Percentiles rank a stretch among this genome's conserved stretches.
These are phyloP conservation scores for Pyrocephalus nanus DNA, from an alignment of 2,797 vertebrate genomes.

Conservation along the genomic window DNA sequence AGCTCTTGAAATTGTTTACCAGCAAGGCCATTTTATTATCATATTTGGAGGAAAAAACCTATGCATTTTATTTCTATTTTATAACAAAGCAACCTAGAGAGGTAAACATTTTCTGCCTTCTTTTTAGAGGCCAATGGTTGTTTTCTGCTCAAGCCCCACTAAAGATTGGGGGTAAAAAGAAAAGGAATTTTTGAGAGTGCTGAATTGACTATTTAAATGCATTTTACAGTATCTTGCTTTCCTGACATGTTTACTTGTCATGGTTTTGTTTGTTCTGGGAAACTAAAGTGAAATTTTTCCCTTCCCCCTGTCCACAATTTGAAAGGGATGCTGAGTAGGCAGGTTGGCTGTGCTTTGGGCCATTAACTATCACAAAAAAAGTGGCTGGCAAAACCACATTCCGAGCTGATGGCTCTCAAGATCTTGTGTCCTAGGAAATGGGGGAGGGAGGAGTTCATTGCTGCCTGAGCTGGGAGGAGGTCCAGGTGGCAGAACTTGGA, in stretches of 20 bases:
- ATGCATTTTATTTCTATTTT: neutral
- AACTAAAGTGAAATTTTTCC: too few relatives aligned
- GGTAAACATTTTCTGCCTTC: constrained; percentile 2
- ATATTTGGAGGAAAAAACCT: neutral
- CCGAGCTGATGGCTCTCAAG: too few relatives aligned
- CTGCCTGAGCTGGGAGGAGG: too few relatives aligned
- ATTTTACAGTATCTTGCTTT: constrained; percentile 65
- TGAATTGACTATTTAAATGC: constrained; percentile 61
- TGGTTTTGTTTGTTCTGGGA: too few relatives aligned
- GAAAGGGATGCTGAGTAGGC: too few relatives aligned
- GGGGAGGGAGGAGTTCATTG: too few relatives aligned
- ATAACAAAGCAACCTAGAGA: constrained; percentile 21
- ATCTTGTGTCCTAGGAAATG: too few relatives aligned
- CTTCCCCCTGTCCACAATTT: too few relatives aligned
- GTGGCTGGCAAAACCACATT: too few relatives aligned
- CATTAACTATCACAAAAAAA: too few relatives aligned
- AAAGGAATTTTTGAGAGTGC: constrained; percentile 53
- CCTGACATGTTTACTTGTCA: constrained; percentile 70
- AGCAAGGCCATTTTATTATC: constrained; percentile 59
- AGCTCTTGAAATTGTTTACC: constrained; percentile 30
- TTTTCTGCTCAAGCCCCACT: constrained; percentile 11
- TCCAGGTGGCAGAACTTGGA: too few relatives aligned
- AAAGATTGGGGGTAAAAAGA: neutral
- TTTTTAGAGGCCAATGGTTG: neutral
- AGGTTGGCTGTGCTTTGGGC: too few relatives aligned